A percentile compares a stretch with the other conserved stretches of the same genome.
Conservation (phyloP, 1,140 invertebrate species). For the Drosophila sucinea region DNA sequence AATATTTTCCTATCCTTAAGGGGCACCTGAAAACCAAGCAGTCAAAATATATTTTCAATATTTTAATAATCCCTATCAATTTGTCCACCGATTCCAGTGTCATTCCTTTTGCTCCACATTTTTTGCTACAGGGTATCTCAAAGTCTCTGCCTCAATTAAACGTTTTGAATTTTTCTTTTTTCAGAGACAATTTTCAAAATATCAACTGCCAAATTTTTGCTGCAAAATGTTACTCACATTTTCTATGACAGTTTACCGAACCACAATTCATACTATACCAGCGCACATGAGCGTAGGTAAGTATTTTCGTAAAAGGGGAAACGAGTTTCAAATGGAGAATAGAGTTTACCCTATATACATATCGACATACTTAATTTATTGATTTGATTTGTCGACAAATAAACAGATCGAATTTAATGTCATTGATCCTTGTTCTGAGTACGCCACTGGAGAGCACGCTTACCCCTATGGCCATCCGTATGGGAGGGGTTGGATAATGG, state of each 20-base stretch:
- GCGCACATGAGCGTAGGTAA: neutral
- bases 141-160: neutral
- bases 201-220: conserved; percentile 79
- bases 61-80: no score
- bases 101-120: neutral
- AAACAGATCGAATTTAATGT: neutral
- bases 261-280: conserved; percentile 6
- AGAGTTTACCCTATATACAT: no score
- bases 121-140: conserved; percentile 14
- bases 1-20: no score
- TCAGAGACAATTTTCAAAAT: conserved; percentile 77
- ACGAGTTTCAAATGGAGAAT: no score
- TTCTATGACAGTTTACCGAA: conserved; percentile 47
- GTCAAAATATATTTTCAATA: no score
- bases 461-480: neutral
- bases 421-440: neutral
- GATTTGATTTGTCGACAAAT: no score
- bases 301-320: neutral
- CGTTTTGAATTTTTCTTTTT: conserved; percentile 19
- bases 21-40: no score
- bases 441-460: neutral
- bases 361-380: no score
- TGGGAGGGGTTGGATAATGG: neutral
- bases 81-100: no score
- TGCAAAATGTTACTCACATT: conserved; percentile 68